Percentiles rank a stretch among this genome's conserved stretches.
Evolutionary conservation across 2,113 vertebrate genomes (phyloP).

Genomic region (Speoplatyrhinus poulsoni): DNA sequence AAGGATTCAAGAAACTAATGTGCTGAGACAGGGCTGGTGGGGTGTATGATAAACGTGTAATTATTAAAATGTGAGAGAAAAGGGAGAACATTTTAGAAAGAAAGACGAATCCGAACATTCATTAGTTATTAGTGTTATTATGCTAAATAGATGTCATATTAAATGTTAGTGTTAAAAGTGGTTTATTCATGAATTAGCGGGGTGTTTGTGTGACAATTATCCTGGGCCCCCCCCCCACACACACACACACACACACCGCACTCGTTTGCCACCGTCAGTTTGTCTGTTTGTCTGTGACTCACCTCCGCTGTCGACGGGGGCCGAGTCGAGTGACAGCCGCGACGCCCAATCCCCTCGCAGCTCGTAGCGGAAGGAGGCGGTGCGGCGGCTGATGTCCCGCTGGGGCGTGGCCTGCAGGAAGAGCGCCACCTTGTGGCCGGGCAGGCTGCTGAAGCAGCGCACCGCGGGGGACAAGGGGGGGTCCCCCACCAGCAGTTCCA

Average conservation of each 20-base stretch:
- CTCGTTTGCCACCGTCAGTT: background rate
- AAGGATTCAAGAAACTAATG: too few species aligned
- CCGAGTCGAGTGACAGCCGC: constrained; percentile 72
- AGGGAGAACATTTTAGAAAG: too few species aligned
- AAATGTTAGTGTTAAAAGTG: too few species aligned
- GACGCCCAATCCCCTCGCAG: constrained; percentile 81
- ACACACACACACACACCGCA: too few species aligned
- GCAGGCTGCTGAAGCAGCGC: constrained; percentile 83
- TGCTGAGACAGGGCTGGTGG: too few species aligned
- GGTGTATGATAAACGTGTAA: too few species aligned
- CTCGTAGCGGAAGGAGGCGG: constrained; percentile 88
- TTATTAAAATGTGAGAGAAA: too few species aligned
- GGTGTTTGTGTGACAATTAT: background rate
- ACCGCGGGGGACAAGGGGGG: constrained; percentile 45
- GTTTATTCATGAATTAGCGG: too few species aligned
- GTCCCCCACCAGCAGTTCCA: constrained; percentile 88
- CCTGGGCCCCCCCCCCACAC: too few species aligned
- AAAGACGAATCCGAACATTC: too few species aligned
- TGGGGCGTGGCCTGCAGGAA: constrained; percentile 90
- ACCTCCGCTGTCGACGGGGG: constrained; percentile 77
- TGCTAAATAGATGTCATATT: too few species aligned
- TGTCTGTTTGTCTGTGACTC: constrained; percentile 43
- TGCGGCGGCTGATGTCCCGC: constrained; percentile 89
- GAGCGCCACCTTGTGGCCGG: constrained; percentile 83
- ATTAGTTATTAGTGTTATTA: too few species aligned